phyloP scores from a whole-genome alignment of 2,113 vertebrate species.

The Tyto alba region DNA sequence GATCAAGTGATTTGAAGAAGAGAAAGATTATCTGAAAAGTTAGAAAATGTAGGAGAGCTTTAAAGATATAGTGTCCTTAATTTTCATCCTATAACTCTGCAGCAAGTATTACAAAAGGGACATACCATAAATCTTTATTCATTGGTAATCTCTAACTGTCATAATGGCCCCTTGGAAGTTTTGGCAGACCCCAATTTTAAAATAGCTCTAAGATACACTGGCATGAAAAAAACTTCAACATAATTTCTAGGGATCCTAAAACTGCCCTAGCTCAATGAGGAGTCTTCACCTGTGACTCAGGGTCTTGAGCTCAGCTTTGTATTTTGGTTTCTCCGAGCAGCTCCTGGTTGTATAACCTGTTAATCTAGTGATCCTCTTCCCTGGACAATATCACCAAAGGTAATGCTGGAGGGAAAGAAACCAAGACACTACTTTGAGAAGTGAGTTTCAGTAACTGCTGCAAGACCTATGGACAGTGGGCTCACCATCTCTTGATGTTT shows the following conservation, averaged over 20 bases:
- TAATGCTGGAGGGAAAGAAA: not conserved
- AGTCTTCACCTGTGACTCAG: not conserved
- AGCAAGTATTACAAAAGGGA: not conserved
- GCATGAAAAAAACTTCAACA: not conserved
- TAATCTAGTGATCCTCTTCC: not conserved
- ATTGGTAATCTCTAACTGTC: not conserved
- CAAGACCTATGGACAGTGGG: not conserved
- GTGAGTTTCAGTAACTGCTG: not conserved
- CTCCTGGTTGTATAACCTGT: not conserved
- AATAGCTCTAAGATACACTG: not conserved
- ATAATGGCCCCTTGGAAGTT: not conserved
- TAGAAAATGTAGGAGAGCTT: not conserved
- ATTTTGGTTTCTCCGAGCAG: not conserved
- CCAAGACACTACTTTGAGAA: not conserved
- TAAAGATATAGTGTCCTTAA: not conserved
- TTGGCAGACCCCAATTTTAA: slow-evolving; percentile 4
- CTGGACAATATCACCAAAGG: not conserved
- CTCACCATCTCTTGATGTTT: not conserved
- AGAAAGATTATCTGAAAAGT: slow-evolving; percentile 15
- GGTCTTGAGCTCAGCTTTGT: not conserved
- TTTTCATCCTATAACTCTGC: not conserved
- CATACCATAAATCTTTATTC: slow-evolving; percentile 6
- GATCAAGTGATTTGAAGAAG: not conserved
- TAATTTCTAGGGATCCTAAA: not conserved
- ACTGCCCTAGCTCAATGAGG: not conserved